Evolutionary conservation across 2,888 invertebrate species (phyloP), one percentile per base, ranked within the genome.

Genomic region (Alloplasta piceator): DNA sequence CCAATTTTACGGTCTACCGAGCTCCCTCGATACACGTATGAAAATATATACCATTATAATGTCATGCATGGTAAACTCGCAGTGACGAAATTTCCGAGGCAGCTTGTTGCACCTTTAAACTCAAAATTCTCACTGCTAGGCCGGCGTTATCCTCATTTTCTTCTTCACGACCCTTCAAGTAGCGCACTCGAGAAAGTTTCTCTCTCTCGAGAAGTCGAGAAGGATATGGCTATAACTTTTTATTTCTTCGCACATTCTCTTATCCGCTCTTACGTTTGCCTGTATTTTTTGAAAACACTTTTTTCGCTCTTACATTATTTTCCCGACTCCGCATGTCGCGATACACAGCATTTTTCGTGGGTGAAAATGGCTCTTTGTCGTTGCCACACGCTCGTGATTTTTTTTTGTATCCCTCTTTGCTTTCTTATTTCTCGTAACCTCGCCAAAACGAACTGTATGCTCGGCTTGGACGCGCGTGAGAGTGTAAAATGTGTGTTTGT

Each of bases 1-100:
- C 58, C 74, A 60, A 75, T 75, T 67, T 55, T 50, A 50, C 74
- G 41, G 48, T 10, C 9, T 67, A 50, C 38, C 26, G 67, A 60
- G 36, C 56, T 60, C 58, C 12, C 46, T 58, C 48, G 14, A 46
- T 10, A 46, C 4, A 46, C 10, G 12, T 48, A n/a, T 48, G 12
- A n/a, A 52, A 6, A 16, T 52, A 52, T 52, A 52, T 14, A 7
- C 52, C n/a, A 52, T 52, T 52, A 52, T 52, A 52, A 14, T 14
- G 14, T 52, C 52, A 52, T 52, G 52, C 52, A 52, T 52, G 52
- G 52, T 52, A 6, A 14, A 52, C 14, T 52, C 52, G 52, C 14
- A 4, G 52, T 52, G 52, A 52, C 7, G 14, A 52, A 52, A 52
- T 6, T 16, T 7, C 14, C 52, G 52, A 9, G 43, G 10, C 43